Base-by-base conservation (phyloP, 2,888 invertebrate genomes). In the Xestia c-nigrum region DNA sequence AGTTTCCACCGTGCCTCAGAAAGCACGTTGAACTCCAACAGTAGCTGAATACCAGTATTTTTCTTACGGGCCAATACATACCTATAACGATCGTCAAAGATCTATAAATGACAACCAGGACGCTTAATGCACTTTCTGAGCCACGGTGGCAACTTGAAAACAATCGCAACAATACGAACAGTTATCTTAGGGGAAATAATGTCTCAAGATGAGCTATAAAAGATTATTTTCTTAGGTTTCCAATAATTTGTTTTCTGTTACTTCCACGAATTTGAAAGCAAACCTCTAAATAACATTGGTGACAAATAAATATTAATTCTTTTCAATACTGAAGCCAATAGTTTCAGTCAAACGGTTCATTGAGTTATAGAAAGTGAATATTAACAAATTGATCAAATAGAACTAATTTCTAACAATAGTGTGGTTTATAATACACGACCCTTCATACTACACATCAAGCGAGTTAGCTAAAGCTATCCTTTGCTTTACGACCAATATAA, bases 401-500 rank as follows among this genome's bases (percentile, higher is more conserved):
- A 40, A 55, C 55, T n/a, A 6, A 40, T 12, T 40, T 47, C 7
- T 31, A 47, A 52, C 19, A 40, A 59, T 50, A 59, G 24, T 63
- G 52, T 63, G 12, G 38, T 61, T 21, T 59, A 59, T 43, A 76
- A 72, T 43, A 67, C 52, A 55, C 16, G 40, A 31, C 19, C 10
- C 59, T 65, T 66, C 24, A 50, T 50, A 50, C 19, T 24, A 6
- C 63, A 55, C 46, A 77, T 24, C 38, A 74, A 74, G 50, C 24
- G 46, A 46, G 61, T 50, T n/a, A 50, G 67, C 19, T 40, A 46
- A 57, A 74, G 21, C 63, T 47, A 67, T 31, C 16, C 16, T 67
- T 67, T 43, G 66, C 55, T 81, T 81, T 76, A 81, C 69, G 76
- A 55, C 14, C 55, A 50, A 66, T 61, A 65, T 66, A n/a, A 70